Evolutionary conservation across 2,888 invertebrate genomes (phyloP), one percentile per base, ranked within the genome.

Genomic region (Schrankia costaestrigalis): DNA sequence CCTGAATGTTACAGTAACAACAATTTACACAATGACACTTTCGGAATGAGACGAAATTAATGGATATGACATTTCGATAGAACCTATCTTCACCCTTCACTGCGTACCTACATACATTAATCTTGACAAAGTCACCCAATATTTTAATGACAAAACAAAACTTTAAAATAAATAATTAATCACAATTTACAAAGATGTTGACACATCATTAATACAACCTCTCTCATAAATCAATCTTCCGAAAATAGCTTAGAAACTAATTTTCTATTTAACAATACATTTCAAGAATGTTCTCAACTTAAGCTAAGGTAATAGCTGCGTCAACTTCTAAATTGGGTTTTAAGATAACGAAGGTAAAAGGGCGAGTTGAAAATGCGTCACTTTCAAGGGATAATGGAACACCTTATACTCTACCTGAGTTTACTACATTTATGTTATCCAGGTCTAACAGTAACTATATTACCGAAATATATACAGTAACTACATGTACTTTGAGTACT

Each of bases 321-420:
- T 30, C 26, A 31, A 32, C 27, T 39, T 19, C 11, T 11, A 35
- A 56, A 49, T 52, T 38, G 24, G 30, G 35, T 47, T 41, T 38
- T 24, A 36, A 49, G 38, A 30, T 49, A 43, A 43, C 27, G 26
- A 26, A 42, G 40, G 14, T 9, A 18, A 48, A 41, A 25, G 23
- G 34, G 9, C 14, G 12, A 40, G 7, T 26, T 38, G 7, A 17
- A 36, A 40, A 38, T 37, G 36, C 6, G 10, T 29, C 35, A 50
- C 31, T 50, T 40, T 24, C 19, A 38, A 42, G 33, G 41, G 35
- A 26, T 50, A 50, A 46, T 41, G 21, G 17, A 25, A 29, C 14
- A 15, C 21, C 27, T 26, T 29, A 22, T 14, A 31, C 35, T 11
- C 24, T 31, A 27, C 19, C 14, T 9, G 13, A 24, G 11, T 26